These are phyloP conservation scores for Meloidogyne hapla DNA, from an alignment of 1,140 invertebrate genomes.

Conservation along the genomic window DNA sequence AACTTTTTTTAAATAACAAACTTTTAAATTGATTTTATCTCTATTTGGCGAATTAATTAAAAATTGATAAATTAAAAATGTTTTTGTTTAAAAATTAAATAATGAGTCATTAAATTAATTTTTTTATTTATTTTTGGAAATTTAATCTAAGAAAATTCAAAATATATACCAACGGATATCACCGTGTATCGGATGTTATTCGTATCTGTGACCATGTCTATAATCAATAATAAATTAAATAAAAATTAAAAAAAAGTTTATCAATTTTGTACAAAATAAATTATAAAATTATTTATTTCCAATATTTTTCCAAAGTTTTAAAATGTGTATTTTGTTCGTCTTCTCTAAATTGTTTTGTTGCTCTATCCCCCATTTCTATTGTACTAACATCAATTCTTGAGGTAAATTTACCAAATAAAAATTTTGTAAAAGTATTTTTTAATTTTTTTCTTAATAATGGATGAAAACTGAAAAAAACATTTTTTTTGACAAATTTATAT, in stretches of 20 bases:
- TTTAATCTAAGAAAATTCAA: too few relatives aligned
- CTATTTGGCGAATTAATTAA: not conserved
- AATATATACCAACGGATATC: too few relatives aligned
- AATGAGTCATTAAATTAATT: not conserved
- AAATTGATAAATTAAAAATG: not conserved
- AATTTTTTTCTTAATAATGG: constrained; percentile 1
- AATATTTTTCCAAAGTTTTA: not conserved
- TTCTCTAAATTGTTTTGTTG: not conserved
- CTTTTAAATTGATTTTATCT: not conserved
- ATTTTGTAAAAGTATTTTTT: not conserved
- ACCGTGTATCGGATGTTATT: too few relatives aligned
- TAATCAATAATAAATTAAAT: too few relatives aligned
- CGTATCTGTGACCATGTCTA: too few relatives aligned
- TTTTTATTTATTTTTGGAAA: not conserved
- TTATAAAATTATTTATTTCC: not conserved
- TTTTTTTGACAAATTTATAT: too few relatives aligned
- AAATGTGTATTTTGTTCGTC: not conserved
- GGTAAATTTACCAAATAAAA: not conserved
- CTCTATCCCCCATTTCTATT: not conserved
- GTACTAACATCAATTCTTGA: not conserved
- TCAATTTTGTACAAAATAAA: not conserved
- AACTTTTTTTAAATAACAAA: too few relatives aligned
- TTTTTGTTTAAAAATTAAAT: not conserved
- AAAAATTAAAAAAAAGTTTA: not conserved
- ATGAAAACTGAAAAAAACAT: not conserved